Base-by-base conservation (phyloP, 1,140 invertebrate species). In the Drosophila sp. region DNA sequence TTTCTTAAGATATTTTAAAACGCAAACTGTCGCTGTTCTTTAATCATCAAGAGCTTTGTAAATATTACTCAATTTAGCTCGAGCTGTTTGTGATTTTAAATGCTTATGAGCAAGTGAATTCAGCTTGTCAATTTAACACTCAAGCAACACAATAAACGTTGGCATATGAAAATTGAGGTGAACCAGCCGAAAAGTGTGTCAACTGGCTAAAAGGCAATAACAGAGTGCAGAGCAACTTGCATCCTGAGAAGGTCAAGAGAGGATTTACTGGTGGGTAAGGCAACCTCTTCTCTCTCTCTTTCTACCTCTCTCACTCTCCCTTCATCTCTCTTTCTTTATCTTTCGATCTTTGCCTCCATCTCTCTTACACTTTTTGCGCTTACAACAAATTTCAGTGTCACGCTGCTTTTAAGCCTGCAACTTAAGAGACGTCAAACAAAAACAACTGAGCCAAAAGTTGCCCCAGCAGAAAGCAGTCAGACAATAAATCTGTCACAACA, bases 321-420 rank as follows among this genome's bases (percentile, higher is more conserved):
- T n/a, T n/a, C 11, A 7, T 21, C 13, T 14, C 8, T 14, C 48
- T 32, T 25, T 27, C 34, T 11, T 11, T 1, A 41, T 27, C 32
- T 45, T 34, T 36, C 16, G 4, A 53, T 59, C 25, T 58, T 48
- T 7, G n/a, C 11, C 56, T 45, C 29, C 14, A 16, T 53, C 50
- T 38, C 46, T 27, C 21, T 48, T 29, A 13, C 43, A 2, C 57
- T 27, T 21, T 45, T 51, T 34, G 9, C 14, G 45, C 64, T 46
- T 48, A 63, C 50, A 59, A 46, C 43, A 16, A 76, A 63, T 80
- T 83, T 83, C 80, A 84, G 72, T 80, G 80, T 84, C 80, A 84
- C 63, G 74, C 69, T 69, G 62, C 71, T 36, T 54, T 66, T 54
- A 54, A 54, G 71, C 36, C 58, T 41, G 50, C 45, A 72, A 63